These are phyloP conservation scores for Catharus fuscescens DNA, from an alignment of 2,113 vertebrate species.

Conservation along the genomic window DNA sequence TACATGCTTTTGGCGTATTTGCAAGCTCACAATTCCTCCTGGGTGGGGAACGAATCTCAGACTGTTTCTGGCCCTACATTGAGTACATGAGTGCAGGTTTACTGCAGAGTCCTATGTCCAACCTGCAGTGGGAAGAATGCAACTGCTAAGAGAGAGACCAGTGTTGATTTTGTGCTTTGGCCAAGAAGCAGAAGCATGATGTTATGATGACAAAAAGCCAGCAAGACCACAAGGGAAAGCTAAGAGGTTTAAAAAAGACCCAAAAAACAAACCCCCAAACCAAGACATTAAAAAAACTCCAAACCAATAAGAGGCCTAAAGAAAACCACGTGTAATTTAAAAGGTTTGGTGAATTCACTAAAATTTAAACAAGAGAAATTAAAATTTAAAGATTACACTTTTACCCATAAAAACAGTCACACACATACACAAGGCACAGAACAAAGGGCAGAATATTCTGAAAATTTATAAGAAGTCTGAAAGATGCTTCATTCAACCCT, in stretches of 20 bases:
- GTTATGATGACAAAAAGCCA: neutral
- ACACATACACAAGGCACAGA: neutral
- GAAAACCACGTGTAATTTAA: neutral
- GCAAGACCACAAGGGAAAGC: neutral
- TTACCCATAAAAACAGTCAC: neutral
- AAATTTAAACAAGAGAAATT: neutral
- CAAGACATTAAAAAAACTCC: rapidly evolving
- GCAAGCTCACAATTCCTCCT: neutral
- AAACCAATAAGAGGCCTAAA: neutral
- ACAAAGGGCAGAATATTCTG: neutral
- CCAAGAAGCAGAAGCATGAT: neutral
- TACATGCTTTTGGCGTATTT: neutral
- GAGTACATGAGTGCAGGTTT: neutral
- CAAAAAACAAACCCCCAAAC: neutral
- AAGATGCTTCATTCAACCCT: neutral
- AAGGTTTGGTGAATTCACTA: neutral
- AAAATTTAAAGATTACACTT: neutral
- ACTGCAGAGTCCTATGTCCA: neutral
- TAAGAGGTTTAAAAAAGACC: neutral
- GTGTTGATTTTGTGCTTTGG: neutral
- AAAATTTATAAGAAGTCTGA: neutral
- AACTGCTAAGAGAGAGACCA: neutral
- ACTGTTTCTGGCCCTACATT: neutral
- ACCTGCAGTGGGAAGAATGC: neutral
- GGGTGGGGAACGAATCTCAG: neutral